Conservation (phyloP, 2,113 vertebrate species). For the Catharus bicknelli region DNA sequence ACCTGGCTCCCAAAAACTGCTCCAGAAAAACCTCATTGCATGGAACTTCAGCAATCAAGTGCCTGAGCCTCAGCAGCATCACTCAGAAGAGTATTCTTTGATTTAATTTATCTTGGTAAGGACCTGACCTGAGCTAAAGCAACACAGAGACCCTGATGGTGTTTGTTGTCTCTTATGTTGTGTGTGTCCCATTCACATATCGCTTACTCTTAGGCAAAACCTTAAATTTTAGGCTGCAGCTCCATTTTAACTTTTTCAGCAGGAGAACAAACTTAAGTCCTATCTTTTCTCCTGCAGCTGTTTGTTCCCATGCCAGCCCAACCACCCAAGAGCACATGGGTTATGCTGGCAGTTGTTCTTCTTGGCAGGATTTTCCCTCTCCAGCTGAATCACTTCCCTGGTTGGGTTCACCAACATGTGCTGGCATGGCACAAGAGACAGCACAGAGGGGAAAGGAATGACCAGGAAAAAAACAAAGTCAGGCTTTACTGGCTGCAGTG, state of each 20-base stretch:
- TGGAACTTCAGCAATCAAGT: background rate
- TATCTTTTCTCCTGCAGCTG: background rate
- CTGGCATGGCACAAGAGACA: background rate
- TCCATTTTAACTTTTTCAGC: background rate
- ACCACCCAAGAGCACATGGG: background rate
- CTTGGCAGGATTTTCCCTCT: background rate
- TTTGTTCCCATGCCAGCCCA: background rate
- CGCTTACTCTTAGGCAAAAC: background rate
- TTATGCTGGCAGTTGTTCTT: background rate
- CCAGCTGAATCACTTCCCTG: slow-evolving; percentile 6
- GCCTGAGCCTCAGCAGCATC: background rate
- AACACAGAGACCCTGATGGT: background rate
- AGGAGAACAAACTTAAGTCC: background rate
- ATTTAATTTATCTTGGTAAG: background rate
- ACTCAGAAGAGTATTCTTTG: rapidly evolving
- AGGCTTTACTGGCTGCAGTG: background rate
- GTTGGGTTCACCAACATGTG: background rate
- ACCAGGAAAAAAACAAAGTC: background rate
- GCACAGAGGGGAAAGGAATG: background rate
- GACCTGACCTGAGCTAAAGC: background rate
- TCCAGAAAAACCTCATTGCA: background rate
- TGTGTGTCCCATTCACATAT: background rate
- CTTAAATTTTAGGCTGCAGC: background rate
- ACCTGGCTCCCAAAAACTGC: background rate
- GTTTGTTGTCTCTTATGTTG: background rate